Evolutionary conservation across 2,797 vertebrate species (phyloP).

Genomic region (Monodelphis domestica): DNA sequence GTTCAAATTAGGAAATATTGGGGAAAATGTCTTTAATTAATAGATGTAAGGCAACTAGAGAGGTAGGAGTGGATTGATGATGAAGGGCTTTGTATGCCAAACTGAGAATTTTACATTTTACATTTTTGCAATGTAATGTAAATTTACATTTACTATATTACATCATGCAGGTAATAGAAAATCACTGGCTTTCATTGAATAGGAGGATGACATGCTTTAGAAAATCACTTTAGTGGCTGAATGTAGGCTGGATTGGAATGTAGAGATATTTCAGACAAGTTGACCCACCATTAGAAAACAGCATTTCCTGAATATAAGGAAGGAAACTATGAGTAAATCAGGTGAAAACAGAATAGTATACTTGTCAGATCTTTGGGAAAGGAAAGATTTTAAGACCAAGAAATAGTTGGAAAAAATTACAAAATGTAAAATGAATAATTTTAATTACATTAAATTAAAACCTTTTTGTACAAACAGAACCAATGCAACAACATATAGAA

Average conservation of each 20-base stretch:
- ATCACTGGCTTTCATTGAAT: not conserved
- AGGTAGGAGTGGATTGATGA: not conserved
- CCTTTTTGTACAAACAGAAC: too few relatives aligned
- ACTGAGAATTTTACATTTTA: fast-evolving
- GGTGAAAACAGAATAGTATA: too few relatives aligned
- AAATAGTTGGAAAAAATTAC: too few relatives aligned
- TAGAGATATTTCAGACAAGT: not conserved
- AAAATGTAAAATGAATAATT: too few relatives aligned
- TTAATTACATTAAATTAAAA: too few relatives aligned
- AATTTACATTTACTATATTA: too few relatives aligned
- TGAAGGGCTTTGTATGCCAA: not conserved
- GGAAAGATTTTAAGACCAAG: too few relatives aligned
- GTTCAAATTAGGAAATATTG: not conserved
- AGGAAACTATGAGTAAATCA: too few relatives aligned
- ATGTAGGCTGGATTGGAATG: not conserved
- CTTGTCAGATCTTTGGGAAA: too few relatives aligned
- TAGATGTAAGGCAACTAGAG: not conserved
- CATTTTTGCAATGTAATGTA: too few relatives aligned
- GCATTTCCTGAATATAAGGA: too few relatives aligned
- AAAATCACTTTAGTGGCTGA: not conserved
- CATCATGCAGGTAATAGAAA: not conserved
- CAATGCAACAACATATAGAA: too few relatives aligned
- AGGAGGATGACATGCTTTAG: not conserved
- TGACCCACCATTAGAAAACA: not conserved
- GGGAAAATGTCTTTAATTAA: not conserved